Evolutionary conservation across 2,888 invertebrate genomes (phyloP).

Genomic region (Xestobium rufovillosum): DNA sequence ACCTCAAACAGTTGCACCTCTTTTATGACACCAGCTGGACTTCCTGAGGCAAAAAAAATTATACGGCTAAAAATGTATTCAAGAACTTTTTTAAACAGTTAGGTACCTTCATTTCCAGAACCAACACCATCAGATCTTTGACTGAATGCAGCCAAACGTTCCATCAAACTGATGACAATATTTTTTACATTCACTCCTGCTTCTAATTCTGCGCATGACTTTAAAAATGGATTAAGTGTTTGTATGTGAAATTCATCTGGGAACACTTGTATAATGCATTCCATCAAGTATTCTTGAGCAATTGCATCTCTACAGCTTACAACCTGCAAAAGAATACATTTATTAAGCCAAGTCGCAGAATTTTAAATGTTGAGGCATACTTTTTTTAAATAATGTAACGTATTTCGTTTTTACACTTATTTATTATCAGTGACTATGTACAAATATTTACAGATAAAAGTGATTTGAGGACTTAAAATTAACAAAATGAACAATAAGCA

Average conservation of each 20-base stretch:
- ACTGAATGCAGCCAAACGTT: conserved; percentile 77
- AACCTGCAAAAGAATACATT: conserved; percentile 45
- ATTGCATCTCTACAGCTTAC: conserved; percentile 97
- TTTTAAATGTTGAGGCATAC: too few relatives aligned
- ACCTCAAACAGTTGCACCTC: conserved; percentile 96
- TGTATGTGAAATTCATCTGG: conserved; percentile 98
- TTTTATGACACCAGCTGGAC: conserved; percentile 61
- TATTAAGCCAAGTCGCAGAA: too few relatives aligned
- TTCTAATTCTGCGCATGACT: conserved; percentile 95
- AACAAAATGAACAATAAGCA: too few relatives aligned
- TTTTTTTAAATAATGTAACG: too few relatives aligned
- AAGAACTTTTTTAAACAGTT: too few relatives aligned
- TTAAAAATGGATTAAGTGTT: conserved; percentile 88
- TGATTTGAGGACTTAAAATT: too few relatives aligned
- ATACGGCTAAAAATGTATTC: too few relatives aligned
- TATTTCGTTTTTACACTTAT: too few relatives aligned
- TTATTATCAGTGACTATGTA: too few relatives aligned
- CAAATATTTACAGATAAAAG: too few relatives aligned
- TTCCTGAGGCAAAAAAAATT: too few relatives aligned
- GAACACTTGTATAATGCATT: conserved; percentile 97
- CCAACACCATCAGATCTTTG: conserved; percentile 61
- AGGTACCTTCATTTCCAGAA: conserved; percentile 17
- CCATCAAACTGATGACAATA: conserved; percentile 94
- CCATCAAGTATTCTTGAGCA: conserved; percentile 99
- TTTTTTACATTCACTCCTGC: conserved; percentile 96